Conservation (phyloP, 2,113 vertebrate species). For the Stercorarius parasiticus region DNA sequence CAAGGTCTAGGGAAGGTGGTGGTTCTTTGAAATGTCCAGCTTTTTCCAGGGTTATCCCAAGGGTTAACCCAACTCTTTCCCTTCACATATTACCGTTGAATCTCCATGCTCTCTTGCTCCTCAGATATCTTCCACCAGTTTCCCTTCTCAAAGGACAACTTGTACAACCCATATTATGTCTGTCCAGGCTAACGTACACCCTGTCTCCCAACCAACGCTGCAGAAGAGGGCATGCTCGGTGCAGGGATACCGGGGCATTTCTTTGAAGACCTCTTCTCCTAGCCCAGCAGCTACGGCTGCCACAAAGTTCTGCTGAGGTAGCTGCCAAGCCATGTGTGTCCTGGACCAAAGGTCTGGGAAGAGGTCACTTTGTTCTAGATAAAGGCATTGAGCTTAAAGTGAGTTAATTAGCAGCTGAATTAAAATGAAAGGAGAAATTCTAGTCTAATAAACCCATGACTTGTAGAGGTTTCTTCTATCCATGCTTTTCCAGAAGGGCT, state of each 20-base stretch:
- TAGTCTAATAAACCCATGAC: neutral
- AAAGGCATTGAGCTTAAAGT: neutral
- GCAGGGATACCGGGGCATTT: neutral
- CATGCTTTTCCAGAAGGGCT: neutral
- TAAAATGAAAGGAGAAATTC: neutral
- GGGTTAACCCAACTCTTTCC: neutral
- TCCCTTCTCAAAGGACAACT: neutral
- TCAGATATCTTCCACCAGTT: neutral
- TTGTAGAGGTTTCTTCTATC: neutral
- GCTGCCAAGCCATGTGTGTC: neutral
- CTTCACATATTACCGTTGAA: fast-evolving
- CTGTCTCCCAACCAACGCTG: fast-evolving
- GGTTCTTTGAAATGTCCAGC: neutral
- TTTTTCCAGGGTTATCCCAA: neutral
- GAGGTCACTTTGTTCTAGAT: neutral
- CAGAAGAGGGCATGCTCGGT: neutral
- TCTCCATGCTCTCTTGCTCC: neutral
- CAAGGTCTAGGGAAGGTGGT: neutral
- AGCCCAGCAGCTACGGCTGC: neutral
- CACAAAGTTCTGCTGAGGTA: neutral
- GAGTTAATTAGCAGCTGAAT: neutral
- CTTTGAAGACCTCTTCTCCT: neutral
- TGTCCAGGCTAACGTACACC: neutral
- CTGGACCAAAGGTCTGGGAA: neutral
- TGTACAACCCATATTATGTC: neutral